Conservation (phyloP, 2,113 vertebrate species). For the Tachysurus fulvidraco region DNA sequence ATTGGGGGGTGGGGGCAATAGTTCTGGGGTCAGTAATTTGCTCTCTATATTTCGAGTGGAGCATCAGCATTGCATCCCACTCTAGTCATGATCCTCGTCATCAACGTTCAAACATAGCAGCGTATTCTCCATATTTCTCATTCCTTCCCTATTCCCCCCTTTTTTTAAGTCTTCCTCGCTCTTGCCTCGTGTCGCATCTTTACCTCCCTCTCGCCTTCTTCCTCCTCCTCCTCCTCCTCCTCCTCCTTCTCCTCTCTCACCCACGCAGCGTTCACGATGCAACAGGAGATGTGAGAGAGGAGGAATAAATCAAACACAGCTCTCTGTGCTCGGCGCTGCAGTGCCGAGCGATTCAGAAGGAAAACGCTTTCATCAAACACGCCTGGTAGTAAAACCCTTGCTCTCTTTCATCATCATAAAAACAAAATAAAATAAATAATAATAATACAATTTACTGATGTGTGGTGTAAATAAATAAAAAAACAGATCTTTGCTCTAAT, state of each 20-base stretch:
- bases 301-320: conserved; percentile 35
- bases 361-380: background rate
- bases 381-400: background rate
- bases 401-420: background rate
- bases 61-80: background rate
- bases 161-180: background rate
- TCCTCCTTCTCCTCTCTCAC: conserved; percentile 5
- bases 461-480: background rate
- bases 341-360: conserved; percentile 13
- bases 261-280: conserved; percentile 40
- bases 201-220: background rate
- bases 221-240: background rate
- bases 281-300: conserved; percentile 22
- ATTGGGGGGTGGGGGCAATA: background rate
- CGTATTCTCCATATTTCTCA: background rate
- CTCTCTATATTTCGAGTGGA: background rate
- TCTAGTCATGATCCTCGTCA: background rate
- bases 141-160: background rate
- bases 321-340: conserved; percentile 15
- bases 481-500: background rate
- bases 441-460: background rate
- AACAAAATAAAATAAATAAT: background rate
- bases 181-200: conserved; percentile 8
- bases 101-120: background rate
- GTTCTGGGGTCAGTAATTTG: background rate